Evolutionary conservation across 2,113 vertebrate genomes (phyloP).

Genomic region (Gulo gulo): DNA sequence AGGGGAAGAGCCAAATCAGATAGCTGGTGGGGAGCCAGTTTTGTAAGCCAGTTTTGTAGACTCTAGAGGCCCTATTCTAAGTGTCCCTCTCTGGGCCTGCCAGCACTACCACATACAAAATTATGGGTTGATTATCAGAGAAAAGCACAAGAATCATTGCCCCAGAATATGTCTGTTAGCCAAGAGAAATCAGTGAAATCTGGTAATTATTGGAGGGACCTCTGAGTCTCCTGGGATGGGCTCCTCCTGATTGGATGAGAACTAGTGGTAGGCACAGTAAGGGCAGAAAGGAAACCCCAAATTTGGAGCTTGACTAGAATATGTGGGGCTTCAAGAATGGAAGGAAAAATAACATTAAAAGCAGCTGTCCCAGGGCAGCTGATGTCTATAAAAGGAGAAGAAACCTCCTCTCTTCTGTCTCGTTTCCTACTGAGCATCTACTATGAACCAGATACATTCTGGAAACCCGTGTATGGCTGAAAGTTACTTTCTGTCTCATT

Average conservation of each 20-base stretch:
- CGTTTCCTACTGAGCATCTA: not conserved
- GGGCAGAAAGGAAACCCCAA: not conserved
- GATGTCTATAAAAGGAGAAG: not conserved
- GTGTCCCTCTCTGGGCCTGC: not conserved
- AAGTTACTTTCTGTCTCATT: not conserved
- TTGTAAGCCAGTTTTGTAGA: not conserved
- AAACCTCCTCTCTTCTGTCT: not conserved
- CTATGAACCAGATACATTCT: not conserved
- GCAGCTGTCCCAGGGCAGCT: not conserved
- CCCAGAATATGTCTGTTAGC: not conserved
- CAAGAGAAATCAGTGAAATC: not conserved
- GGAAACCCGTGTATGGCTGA: not conserved
- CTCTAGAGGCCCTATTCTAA: not conserved
- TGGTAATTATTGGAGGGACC: not conserved
- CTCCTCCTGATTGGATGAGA: not conserved
- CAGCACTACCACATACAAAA: not conserved
- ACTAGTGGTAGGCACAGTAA: not conserved
- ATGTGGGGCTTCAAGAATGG: not conserved
- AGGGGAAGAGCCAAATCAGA: not conserved
- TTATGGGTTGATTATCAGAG: not conserved
- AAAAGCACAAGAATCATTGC: not conserved
- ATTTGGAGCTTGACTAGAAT: not conserved
- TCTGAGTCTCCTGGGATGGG: not conserved
- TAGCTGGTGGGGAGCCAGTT: not conserved
- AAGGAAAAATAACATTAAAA: not conserved